Conservation (phyloP, 2,888 invertebrate genomes). For the Adineta ricciae region DNA sequence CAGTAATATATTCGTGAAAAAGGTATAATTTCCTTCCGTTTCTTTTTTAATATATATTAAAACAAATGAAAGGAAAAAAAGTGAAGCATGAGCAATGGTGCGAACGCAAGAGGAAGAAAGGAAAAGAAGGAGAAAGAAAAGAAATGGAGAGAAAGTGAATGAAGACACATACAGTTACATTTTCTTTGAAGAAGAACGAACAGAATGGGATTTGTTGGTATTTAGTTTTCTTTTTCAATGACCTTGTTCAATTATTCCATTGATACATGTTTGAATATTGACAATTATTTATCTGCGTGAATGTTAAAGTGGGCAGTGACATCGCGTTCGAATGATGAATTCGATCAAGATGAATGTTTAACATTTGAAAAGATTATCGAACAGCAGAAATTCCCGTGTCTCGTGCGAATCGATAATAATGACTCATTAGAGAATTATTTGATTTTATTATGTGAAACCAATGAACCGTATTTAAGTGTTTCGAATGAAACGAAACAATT, state of each 20-base stretch:
- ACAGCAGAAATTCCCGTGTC: background rate
- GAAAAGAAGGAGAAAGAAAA: background rate
- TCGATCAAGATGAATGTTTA: background rate
- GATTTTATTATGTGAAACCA: background rate
- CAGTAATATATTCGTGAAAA: background rate
- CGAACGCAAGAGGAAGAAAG: background rate
- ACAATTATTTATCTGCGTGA: too few relatives aligned
- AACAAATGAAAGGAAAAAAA: background rate
- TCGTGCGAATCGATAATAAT: background rate
- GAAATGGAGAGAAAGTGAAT: too few relatives aligned
- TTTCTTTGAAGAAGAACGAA: background rate
- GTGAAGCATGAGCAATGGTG: background rate
- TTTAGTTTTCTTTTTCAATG: background rate
- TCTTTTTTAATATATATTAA: background rate
- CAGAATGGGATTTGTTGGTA: background rate
- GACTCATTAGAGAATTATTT: background rate
- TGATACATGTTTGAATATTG: background rate
- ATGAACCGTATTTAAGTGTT: conserved; percentile 14
- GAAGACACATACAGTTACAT: background rate
- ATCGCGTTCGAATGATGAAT: background rate
- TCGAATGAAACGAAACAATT: conserved; percentile 10
- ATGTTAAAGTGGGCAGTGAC: conserved; percentile 7
- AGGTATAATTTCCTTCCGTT: background rate
- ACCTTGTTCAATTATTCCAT: background rate
- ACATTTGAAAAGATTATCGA: background rate